Base-by-base conservation (phyloP, 2,888 invertebrate genomes). In the Osmoderma eremita region DNA sequence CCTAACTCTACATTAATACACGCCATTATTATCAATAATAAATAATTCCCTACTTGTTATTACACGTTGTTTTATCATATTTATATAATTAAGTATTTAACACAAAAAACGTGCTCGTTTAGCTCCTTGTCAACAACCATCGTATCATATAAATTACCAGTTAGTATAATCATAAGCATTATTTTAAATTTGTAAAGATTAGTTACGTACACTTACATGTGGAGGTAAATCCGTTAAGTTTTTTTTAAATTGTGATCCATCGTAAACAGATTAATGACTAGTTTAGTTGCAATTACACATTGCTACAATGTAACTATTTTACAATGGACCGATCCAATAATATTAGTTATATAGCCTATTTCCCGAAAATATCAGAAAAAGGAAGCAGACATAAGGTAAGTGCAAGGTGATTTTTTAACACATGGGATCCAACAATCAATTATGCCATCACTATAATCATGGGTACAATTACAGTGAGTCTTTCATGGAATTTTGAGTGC, bases 191-290 rank as follows among this genome's bases (percentile, higher is more conserved):
- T 38, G 15, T 53, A 63, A 42, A 24, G 41, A 10, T 65, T 48
- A 48, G 8, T 65, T 65, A 65, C 65, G 65, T 65, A 65, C 65
- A 65, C 24, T 58, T 56, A 58, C 39, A 58, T 30, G n/a, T 58
- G 65, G 56, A 65, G 65, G 65, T 65, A 65, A 56, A 65, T 49
- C 65, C 54, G 65, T 30, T 38, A 56, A 2, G 1, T 30, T 30
- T 20, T 41, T 51, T 42, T 42, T 15, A 39, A 18, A 18, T 41
- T 15, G n/a, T 5, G 12, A 42, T 53, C 18, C 24, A 63, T 38
- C 39, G 39, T 51, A 41, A 24, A 22, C 36, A 13, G 10, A 18
- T 5, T 48, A 48, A 4, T 15, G 15, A 2, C 13, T 48, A 42
- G n/a, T 10, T 48, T 48, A 48, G 12, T 41, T 1, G 10, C 6